A percentile compares a stretch with the other conserved stretches of the same genome.
Evolutionary conservation across 2,888 invertebrate species (phyloP).

Genomic region (Ceramica pisi): DNA sequence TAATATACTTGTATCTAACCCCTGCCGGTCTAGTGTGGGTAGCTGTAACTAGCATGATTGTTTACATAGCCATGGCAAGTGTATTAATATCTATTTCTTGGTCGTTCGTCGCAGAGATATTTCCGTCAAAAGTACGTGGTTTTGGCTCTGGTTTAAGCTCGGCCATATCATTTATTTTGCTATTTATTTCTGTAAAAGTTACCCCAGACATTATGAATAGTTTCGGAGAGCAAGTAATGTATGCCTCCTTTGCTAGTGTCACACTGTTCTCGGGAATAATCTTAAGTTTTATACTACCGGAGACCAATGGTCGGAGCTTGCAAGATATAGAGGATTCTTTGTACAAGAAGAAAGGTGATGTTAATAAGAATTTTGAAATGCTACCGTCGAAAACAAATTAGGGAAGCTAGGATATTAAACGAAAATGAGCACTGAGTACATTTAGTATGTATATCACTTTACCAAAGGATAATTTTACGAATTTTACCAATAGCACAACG

Average conservation of each 20-base stretch:
- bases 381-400: neutral
- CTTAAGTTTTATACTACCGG: constrained; percentile 75
- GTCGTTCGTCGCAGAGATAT: constrained; percentile 77
- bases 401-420: too few relatives aligned
- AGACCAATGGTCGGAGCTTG: constrained; percentile 92
- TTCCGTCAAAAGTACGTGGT: constrained; percentile 75
- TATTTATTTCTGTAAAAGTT: constrained; percentile 75
- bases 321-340: constrained; percentile 91
- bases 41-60: constrained; percentile 68
- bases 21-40: constrained; percentile 69
- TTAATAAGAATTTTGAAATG: constrained; percentile 12
- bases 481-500: too few relatives aligned
- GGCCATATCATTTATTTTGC: constrained; percentile 70
- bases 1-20: constrained; percentile 67
- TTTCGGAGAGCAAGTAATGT: too few relatives aligned
- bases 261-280: constrained; percentile 66
- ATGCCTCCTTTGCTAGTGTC: constrained; percentile 68
- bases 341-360: constrained; percentile 55
- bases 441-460: too few relatives aligned
- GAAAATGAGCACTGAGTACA: too few relatives aligned
- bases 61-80: constrained; percentile 71
- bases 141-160: constrained; percentile 76
- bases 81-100: constrained; percentile 65
- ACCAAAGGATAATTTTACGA: too few relatives aligned
- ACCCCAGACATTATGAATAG: constrained; percentile 71